Base-by-base conservation (phyloP, 92 coral and sea anemone species). In the Phymanthus crucifer region DNA sequence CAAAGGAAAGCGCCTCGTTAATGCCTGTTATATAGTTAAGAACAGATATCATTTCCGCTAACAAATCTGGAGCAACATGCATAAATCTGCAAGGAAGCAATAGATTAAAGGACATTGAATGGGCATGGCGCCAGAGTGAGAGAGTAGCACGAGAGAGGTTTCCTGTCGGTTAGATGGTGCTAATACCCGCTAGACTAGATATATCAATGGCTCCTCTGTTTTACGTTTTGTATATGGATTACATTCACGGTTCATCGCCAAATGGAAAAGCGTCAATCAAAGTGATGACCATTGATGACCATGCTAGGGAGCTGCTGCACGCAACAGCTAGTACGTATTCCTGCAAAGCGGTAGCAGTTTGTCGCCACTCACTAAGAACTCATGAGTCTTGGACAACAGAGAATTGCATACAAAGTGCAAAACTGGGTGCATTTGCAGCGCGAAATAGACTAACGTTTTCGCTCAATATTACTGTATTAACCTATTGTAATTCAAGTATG, bases 1-100 rank as follows among this genome's bases (percentile, higher is more conserved):
- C 81, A 77, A 75, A 77, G 48, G 26, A 33, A 77, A 48, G 72
- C 81, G 81, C 31, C 32, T 23, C 36, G 1, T 34, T 61, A 36
- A 69, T 77, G 81, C 56, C 72, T 35, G 58, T 77, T 77, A 61
- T 6, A 33, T 17, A 17, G 61, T 10, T 61, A 77, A 61, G 72
- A 36, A 24, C 73, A 69, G 47, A 69, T 69, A 65, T 4, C 21
- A 77, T 70, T 75, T 75, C 79, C 67, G 66, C 33, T 57, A 57
- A 56, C 31, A 24, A 46, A 56, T 75, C 43, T 75, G 47, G 45
- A 21, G 69, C 33, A 32, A 56, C 38, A 11, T 75, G 46, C 79
- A 75, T 68, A 36, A 54, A 31, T 35, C 32, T 52, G 13, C 26
- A 10, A 54, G 46, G 70, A 75, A 75, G 70, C 70, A 75, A 32